Percentiles rank a stretch among this genome's conserved stretches.
Evolutionary conservation across 2,797 vertebrate genomes (phyloP).

Genomic region (Poecilia gillii): DNA sequence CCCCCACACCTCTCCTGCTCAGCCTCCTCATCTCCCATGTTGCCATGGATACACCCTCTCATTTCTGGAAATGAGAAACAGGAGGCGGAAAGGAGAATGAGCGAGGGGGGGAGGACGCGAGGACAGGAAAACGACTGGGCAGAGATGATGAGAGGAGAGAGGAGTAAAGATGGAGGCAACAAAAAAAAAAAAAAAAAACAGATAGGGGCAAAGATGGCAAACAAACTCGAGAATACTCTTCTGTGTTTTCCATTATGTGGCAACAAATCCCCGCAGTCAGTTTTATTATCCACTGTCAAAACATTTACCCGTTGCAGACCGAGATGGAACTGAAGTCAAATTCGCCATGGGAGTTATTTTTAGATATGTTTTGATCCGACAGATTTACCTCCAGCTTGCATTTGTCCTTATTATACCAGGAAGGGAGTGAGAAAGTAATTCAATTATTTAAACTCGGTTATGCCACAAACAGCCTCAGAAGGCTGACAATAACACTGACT

Average conservation of each 20-base stretch:
- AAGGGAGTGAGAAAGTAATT: slow-evolving; percentile 67
- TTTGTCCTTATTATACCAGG: slow-evolving; percentile 63
- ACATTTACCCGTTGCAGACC: slow-evolving; percentile 64
- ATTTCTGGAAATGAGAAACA: slow-evolving; percentile 74
- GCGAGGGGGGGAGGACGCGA: slow-evolving; percentile 37
- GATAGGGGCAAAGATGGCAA: slow-evolving; percentile 25
- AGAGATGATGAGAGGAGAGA: slow-evolving; percentile 52
- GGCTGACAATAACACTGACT: slow-evolving; percentile 67
- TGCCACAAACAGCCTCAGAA: slow-evolving; percentile 74
- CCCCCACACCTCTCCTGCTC: slow-evolving; percentile 21
- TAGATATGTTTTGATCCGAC: slow-evolving; percentile 68
- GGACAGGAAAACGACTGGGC: slow-evolving; percentile 61
- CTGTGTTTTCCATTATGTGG: slow-evolving; percentile 54
- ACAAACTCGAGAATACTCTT: slow-evolving; percentile 39
- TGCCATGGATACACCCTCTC: slow-evolving; percentile 85
- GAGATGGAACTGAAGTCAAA: slow-evolving; percentile 61
- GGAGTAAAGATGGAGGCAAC: slow-evolving; percentile 47
- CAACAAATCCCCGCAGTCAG: slow-evolving; percentile 64
- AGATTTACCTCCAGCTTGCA: slow-evolving; percentile 73
- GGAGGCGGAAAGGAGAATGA: slow-evolving; percentile 62
- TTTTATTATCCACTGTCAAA: slow-evolving; percentile 71
- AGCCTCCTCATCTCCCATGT: slow-evolving; percentile 76
- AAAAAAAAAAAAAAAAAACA: neutral
- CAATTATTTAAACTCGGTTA: slow-evolving; percentile 76
- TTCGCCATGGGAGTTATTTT: slow-evolving; percentile 71